A percentile compares a stretch with the other conserved stretches of the same genome.
phyloP scores from a whole-genome alignment of 2,888 invertebrate species.

The Falcaria lacertinaria region DNA sequence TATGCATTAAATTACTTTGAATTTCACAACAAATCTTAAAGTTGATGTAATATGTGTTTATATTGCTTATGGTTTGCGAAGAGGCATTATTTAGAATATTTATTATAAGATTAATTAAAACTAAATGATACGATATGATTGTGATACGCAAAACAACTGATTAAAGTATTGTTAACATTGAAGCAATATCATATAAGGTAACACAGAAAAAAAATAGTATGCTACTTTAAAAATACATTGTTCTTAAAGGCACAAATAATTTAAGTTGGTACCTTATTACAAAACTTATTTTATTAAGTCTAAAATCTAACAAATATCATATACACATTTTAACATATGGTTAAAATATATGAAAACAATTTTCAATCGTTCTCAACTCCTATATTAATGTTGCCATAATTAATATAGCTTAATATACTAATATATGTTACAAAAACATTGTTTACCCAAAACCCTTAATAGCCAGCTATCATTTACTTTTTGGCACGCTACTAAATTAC shows the following conservation, averaged over 20 bases:
- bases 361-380: neutral
- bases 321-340: constrained; percentile 22
- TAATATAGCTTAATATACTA: constrained; percentile 3
- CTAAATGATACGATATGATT: neutral
- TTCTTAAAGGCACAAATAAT: constrained; percentile 64
- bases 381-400: neutral
- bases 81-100: constrained; percentile 27
- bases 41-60: no score
- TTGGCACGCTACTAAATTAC: constrained; percentile 62
- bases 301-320: constrained; percentile 20
- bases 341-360: neutral
- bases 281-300: constrained; percentile 18
- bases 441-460: constrained; percentile 41
- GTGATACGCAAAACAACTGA: neutral
- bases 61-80: constrained; percentile 47
- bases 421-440: constrained; percentile 13
- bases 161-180: neutral
- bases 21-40: no score
- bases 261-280: constrained; percentile 49
- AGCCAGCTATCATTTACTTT: constrained; percentile 50
- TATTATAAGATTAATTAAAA: constrained; percentile 1
- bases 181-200: constrained; percentile 22
- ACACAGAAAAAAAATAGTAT: constrained; percentile 30
- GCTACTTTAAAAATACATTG: constrained; percentile 17
- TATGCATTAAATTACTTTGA: no score